Base-by-base conservation (phyloP, 2,797 vertebrate genomes). In the Apogon talboti region DNA sequence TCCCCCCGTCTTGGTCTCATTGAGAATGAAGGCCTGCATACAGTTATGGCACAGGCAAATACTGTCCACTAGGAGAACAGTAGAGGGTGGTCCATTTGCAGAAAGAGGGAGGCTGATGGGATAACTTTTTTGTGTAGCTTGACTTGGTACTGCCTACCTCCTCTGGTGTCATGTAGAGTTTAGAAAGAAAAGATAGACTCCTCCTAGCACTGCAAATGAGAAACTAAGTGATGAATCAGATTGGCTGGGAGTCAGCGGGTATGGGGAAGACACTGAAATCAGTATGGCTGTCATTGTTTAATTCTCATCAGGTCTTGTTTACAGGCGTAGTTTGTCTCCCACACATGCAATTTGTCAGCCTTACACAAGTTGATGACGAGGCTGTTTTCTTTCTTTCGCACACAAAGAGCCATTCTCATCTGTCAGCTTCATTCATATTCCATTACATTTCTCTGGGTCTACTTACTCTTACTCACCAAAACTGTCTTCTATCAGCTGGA, bases 61-160 rank as follows among this genome's bases (percentile, higher is more conserved):
- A 33, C 63, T 9, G 71, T 69, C 73, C 71, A 65, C 65, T 71
- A 67, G 70, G 72, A 76, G 81, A 83, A 83, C 64, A 80, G 81
- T 56, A 43, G 82, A 91, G 87, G 90, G 83, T 89, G 87, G 86
- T 90, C 85, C 87, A 63, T 63, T 28, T 8, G 18, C 66, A 74
- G 74, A 87, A 59, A 68, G 78, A 81, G 79, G 83, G 62, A 80
- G 86, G 78, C 76, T 82, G 83, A 84, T 76, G 84, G 68, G 78
- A 74, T 55, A 84, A 79, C 75, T 83, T 28, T 28, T 70, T 64
- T 58, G 68, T 66, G 67, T 69, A 63, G 77, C 71, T 56, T 50
- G 57, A 57, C 62, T 71, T 67, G 69, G 87, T 78, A 85, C 89
- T 87, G 84, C 90, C 88, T 76, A 76, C 83, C 47, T 74, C 37